Conservation (phyloP, 2,113 vertebrate genomes). For the Myiozetetes cayanensis region DNA sequence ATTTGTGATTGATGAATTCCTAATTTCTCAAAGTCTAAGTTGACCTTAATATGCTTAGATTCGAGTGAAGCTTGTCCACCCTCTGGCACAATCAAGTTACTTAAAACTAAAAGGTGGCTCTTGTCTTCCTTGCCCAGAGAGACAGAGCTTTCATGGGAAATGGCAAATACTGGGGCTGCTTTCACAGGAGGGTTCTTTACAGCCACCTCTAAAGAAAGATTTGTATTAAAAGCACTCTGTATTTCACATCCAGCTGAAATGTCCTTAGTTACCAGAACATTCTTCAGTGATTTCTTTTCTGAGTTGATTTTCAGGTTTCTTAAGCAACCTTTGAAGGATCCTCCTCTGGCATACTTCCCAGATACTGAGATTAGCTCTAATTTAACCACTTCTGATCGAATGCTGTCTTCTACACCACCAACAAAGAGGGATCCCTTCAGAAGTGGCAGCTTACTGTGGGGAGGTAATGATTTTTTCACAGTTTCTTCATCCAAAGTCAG, state of each 20-base stretch:
- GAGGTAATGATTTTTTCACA: constrained; percentile 71
- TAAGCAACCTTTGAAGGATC: constrained; percentile 91
- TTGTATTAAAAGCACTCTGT: constrained; percentile 47
- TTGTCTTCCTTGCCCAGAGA: constrained; percentile 66
- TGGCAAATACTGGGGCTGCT: constrained; percentile 36
- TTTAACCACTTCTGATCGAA: constrained; percentile 74
- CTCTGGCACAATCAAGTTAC: constrained; percentile 82
- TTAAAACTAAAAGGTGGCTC: constrained; percentile 76
- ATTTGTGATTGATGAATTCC: constrained; percentile 85
- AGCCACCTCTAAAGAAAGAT: constrained; percentile 11
- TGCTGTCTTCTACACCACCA: constrained; percentile 81
- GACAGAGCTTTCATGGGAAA: constrained; percentile 34
- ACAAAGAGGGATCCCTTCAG: constrained; percentile 81
- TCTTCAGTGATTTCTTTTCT: constrained; percentile 78
- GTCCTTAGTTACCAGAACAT: constrained; percentile 84
- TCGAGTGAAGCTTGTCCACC: constrained; percentile 80
- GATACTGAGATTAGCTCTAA: constrained; percentile 77
- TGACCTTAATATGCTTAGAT: constrained; percentile 84
- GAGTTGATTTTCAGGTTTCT: constrained; percentile 78
- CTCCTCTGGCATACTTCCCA: constrained; percentile 78
- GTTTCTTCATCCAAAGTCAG: constrained; percentile 80
- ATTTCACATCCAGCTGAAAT: constrained; percentile 86
- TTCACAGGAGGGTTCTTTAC: neutral
- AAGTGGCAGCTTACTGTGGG: constrained; percentile 65
- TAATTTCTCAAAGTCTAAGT: constrained; percentile 81